A percentile compares a stretch with the other conserved stretches of the same genome.
These are phyloP conservation scores for Aspidiotus destructor DNA, from an alignment of 2,888 invertebrate species.

Conservation along the genomic window DNA sequence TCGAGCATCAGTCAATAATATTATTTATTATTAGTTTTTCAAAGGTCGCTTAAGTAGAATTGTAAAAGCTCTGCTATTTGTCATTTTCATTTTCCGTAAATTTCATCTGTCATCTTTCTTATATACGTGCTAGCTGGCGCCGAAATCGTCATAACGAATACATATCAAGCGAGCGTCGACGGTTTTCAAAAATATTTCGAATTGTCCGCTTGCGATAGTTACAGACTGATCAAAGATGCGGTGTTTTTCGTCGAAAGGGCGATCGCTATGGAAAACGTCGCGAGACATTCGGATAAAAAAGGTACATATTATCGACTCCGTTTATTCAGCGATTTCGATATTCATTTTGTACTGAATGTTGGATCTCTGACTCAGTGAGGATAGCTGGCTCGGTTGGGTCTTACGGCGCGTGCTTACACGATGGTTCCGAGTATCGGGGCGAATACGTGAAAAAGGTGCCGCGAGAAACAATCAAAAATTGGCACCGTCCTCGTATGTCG, in stretches of 20 bases:
- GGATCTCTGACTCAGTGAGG: constrained; percentile 42
- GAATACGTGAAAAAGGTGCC: constrained; percentile 60
- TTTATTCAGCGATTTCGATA: not conserved
- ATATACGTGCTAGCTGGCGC: constrained; percentile 57
- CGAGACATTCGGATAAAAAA: constrained; percentile 48
- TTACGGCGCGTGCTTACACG: constrained; percentile 79
- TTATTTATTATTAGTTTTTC: no score
- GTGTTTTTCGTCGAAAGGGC: constrained; percentile 66
- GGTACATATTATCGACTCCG: constrained; percentile 41
- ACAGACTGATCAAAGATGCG: constrained; percentile 61
- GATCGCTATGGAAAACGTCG: constrained; percentile 40
- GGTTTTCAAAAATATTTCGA: constrained; percentile 67
- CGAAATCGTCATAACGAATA: constrained; percentile 75
- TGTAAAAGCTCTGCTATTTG: no score
- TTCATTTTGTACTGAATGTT: no score
- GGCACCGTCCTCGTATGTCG: constrained; percentile 75
- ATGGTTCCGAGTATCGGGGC: constrained; percentile 88
- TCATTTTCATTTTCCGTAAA: no score
- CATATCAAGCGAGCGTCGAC: constrained; percentile 75
- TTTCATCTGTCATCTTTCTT: not conserved
- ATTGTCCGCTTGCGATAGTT: constrained; percentile 56
- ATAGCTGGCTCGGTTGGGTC: constrained; percentile 87
- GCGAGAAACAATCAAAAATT: constrained; percentile 59
- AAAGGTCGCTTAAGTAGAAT: no score
- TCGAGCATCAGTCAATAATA: no score